Evolutionary conservation across 2,888 invertebrate genomes (phyloP).

Genomic region (Odontothrips loti): DNA sequence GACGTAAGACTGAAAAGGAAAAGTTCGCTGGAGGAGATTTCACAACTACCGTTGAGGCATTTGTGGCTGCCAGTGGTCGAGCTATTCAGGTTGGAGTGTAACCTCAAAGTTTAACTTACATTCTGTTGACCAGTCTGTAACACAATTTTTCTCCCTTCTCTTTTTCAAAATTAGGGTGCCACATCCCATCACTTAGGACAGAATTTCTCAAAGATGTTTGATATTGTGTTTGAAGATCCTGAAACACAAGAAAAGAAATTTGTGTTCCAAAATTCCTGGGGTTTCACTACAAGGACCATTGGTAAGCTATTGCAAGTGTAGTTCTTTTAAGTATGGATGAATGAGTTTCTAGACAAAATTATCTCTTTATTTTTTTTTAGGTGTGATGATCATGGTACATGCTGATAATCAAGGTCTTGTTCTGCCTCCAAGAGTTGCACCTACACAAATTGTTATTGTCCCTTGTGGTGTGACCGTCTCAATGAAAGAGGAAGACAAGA

Average conservation of each 20-base stretch:
- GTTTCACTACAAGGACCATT: constrained; percentile 93
- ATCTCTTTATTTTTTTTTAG: constrained; percentile 46
- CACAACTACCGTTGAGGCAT: constrained; percentile 96
- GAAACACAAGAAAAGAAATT: constrained; percentile 81
- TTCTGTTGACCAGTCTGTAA: background rate
- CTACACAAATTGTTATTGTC: constrained; percentile 80
- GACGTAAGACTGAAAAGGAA: constrained; percentile 96
- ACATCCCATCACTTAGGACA: constrained; percentile 98
- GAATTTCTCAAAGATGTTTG: constrained; percentile 99
- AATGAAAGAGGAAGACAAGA: constrained; percentile 66
- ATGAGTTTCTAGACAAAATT: background rate
- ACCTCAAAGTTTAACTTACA: background rate
- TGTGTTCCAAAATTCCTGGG: constrained; percentile 98
- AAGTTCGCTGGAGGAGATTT: constrained; percentile 98
- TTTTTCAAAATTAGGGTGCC: constrained; percentile 61
- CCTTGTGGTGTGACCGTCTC: constrained; percentile 93
- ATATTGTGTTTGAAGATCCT: constrained; percentile 90
- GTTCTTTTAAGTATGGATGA: background rate
- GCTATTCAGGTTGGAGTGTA: constrained; percentile 69
- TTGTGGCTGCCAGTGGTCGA: constrained; percentile 86
- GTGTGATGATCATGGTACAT: constrained; percentile 88
- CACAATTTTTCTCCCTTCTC: constrained; percentile 27
- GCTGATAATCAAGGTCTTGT: constrained; percentile 96
- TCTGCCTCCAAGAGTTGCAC: constrained; percentile 87
- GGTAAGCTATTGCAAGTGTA: constrained; percentile 50